Base-by-base conservation (phyloP, 2,888 invertebrate species). In the Calameuta idolon region DNA sequence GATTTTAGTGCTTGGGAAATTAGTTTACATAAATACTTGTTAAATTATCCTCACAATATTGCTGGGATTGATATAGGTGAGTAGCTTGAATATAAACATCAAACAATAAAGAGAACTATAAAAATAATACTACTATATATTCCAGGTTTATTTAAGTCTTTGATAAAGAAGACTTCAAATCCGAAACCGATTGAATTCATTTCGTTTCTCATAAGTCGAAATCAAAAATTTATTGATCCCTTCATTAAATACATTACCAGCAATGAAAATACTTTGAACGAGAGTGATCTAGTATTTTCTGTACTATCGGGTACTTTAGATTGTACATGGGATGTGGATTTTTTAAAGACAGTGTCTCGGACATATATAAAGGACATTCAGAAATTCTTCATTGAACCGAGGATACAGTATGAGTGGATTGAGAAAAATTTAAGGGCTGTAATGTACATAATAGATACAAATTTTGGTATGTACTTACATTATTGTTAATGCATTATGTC, bases 261-360 rank as follows among this genome's bases (percentile, higher is more conserved):
- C 9, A 81, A 84, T 81, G 88, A 92, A 0, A 92, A 92, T 75
- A 90, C 94, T 75, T 88, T 94, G 71, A 90, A 93, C 15, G 94
- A 94, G 87, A 94, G 94, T 86, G 94, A 95, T 85, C 87, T 95
- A 1, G 92, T 95, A 3, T 93, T 96, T 84, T 94, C 95, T 0
- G 87, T 96, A 75, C 92, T 82, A 85, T 93, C 86, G 81, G 92
- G 86, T 86, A 94, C 92, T 87, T 88, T 82, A 86, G 91, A 82
- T 90, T 91, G 84, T 77, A 92, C 82, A 73, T 87, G 91, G 84
- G 90, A 93, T 0, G 91, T 92, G 69, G 90, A 92, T 34, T 91
- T 95, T 35, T 88, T 95, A 4, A 86, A 88, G 34, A 92, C 90
- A 75, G 92, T 96, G 77, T 95, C 93, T 85, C 91, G 93, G 73